Evolutionary conservation across 2,888 invertebrate species (phyloP).

Genomic region (Hybos culiciformis): DNA sequence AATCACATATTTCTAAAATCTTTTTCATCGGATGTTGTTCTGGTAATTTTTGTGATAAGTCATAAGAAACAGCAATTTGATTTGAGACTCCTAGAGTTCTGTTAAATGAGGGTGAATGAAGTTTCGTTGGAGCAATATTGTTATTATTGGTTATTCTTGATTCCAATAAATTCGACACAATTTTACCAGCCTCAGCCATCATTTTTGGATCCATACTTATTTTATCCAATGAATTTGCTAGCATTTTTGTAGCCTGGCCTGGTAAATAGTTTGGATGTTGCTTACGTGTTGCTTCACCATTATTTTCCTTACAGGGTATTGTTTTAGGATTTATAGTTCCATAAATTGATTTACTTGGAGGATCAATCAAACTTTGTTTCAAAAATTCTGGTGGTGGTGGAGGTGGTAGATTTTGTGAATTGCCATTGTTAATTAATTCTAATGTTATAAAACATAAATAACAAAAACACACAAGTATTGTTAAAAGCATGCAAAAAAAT

Average conservation of each 20-base stretch:
- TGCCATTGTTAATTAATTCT: constrained; percentile 7
- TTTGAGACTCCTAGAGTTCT: constrained; percentile 1
- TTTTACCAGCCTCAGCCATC: constrained; percentile 32
- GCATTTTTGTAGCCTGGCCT: constrained; percentile 24
- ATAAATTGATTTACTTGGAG: too few species aligned
- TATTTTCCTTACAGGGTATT: not conserved
- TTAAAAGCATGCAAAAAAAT: not conserved
- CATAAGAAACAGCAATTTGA: constrained; percentile 3
- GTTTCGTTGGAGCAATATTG: constrained; percentile 10
- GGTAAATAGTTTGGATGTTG: not conserved
- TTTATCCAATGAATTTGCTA: constrained; percentile 29
- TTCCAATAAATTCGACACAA: constrained; percentile 34
- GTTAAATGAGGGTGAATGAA: not conserved
- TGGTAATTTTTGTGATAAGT: constrained; percentile 15
- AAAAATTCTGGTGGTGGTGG: constrained; percentile 1
- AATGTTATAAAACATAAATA: constrained; percentile 9
- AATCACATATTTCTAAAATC: constrained; percentile 31
- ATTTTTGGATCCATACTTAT: constrained; percentile 27
- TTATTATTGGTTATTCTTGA: constrained; percentile 22
- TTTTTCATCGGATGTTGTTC: constrained; percentile 29
- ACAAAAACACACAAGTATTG: constrained; percentile 5
- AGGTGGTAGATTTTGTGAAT: constrained; percentile 3
- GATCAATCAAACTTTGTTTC: not conserved
- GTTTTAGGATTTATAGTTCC: too few species aligned
- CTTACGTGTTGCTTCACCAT: not conserved